Percentiles rank a stretch among this genome's conserved stretches.
These are phyloP conservation scores for Euplexia lucipara DNA, from an alignment of 2,888 invertebrate genomes.

Conservation along the genomic window DNA sequence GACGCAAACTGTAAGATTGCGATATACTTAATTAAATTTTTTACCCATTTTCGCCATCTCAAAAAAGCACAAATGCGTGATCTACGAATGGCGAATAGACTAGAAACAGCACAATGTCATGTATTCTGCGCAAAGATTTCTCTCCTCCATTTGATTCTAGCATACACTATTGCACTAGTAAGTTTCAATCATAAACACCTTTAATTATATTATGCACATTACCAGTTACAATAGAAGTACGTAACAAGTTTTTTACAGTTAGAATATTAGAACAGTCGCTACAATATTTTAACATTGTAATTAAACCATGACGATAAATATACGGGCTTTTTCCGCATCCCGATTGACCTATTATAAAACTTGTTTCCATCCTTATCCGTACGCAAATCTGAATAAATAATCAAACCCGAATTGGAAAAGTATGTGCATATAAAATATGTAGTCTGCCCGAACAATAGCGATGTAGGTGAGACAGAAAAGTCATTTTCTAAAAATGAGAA, in stretches of 20 bases:
- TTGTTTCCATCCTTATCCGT: conserved; percentile 37
- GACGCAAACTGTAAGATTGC: conserved; percentile 8
- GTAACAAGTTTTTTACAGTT: conserved; percentile 62
- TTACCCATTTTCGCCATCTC: conserved; percentile 10
- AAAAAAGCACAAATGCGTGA: conserved; percentile 29
- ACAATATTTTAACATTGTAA: conserved; percentile 45
- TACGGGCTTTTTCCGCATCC: conserved; percentile 3
- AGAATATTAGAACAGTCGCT: conserved; percentile 61
- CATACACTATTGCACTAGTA: conserved; percentile 45
- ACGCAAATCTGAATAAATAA: conserved; percentile 48
- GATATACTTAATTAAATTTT: conserved; percentile 15
- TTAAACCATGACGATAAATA: conserved; percentile 40
- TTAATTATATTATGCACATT: conserved; percentile 26
- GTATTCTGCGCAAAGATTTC: conserved; percentile 67
- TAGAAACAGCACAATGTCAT: conserved; percentile 62
- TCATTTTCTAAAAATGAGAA: conserved; percentile 35
- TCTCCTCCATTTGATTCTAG: conserved; percentile 44
- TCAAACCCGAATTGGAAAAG: conserved; percentile 32
- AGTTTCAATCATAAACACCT: conserved; percentile 47
- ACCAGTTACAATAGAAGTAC: conserved; percentile 61
- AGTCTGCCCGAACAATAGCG: conserved; percentile 35
- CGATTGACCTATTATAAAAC: conserved; percentile 38
- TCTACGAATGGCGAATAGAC: conserved; percentile 61
- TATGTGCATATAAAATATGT: conserved; percentile 48
- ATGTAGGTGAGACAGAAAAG: conserved; percentile 35